These are phyloP conservation scores for Valencia hispanica DNA, from an alignment of 2,797 vertebrate genomes.

Conservation along the genomic window DNA sequence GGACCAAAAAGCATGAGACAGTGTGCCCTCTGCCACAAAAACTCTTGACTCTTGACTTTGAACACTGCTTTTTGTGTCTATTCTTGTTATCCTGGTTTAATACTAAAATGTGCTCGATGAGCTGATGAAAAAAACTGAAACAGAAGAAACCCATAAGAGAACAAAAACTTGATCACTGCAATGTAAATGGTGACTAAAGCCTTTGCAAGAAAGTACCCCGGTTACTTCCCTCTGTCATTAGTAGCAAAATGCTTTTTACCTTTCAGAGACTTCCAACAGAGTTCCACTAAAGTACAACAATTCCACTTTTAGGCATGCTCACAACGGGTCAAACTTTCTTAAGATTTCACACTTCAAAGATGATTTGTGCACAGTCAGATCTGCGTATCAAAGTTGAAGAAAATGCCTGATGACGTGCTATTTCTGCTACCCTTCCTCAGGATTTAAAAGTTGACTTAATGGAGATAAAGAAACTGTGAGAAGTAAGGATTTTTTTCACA, in stretches of 20 bases:
- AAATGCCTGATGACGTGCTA: slow-evolving; percentile 12
- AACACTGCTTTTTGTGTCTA: background rate
- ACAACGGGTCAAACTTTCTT: slow-evolving; percentile 1
- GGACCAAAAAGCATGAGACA: no score
- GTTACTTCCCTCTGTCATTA: background rate
- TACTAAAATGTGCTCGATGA: background rate
- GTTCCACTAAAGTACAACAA: slow-evolving; percentile 3
- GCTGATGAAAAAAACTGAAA: no score
- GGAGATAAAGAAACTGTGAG: slow-evolving; percentile 14
- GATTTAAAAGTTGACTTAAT: slow-evolving; percentile 39
- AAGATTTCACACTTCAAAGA: slow-evolving; percentile 13
- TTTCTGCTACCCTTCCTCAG: slow-evolving; percentile 10
- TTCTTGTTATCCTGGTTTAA: background rate
- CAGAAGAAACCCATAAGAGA: no score
- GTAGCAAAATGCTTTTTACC: background rate
- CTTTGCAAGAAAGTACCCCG: background rate
- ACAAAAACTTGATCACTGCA: no score
- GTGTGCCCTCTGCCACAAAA: no score
- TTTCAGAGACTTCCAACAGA: background rate
- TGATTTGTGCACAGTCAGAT: slow-evolving; percentile 9
- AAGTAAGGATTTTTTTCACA: slow-evolving; percentile 11
- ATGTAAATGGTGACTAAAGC: no score
- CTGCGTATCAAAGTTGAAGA: slow-evolving; percentile 17
- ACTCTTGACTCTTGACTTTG: no score
- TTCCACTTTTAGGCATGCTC: slow-evolving; percentile 5